A percentile compares a stretch with the other conserved stretches of the same genome.
Evolutionary conservation across 2,797 vertebrate species (phyloP).

Genomic region (Hemibagrus guttatus): DNA sequence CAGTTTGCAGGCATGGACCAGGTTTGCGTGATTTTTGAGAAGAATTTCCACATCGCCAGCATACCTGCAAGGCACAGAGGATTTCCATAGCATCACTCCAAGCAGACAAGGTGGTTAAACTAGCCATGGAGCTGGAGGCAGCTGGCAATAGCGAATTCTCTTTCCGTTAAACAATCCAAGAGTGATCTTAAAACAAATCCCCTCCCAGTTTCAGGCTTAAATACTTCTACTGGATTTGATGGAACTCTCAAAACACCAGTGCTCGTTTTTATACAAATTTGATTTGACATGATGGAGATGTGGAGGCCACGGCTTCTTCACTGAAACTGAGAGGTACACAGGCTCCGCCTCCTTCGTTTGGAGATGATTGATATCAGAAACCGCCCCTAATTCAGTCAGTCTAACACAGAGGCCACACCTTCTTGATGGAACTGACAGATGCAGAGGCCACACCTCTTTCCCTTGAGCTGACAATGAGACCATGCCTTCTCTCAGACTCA

Average conservation of each 20-base stretch:
- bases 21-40: constrained; percentile 53
- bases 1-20: constrained; percentile 31
- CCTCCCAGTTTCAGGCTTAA: background rate
- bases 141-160: constrained; percentile 58
- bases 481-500: background rate
- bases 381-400: background rate
- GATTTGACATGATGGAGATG: background rate
- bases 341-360: background rate
- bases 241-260: background rate
- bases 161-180: constrained; percentile 9
- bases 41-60: constrained; percentile 51
- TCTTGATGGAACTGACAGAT: background rate
- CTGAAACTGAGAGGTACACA: background rate
- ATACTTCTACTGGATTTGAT: background rate
- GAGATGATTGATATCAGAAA: background rate
- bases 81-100: constrained; percentile 70
- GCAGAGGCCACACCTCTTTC: background rate
- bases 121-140: constrained; percentile 62
- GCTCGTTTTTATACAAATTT: background rate
- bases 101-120: constrained; percentile 66
- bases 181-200: background rate
- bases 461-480: too few relatives aligned
- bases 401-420: background rate
- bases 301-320: background rate
- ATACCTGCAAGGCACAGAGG: constrained; percentile 60